Evolutionary conservation across 2,797 vertebrate species (phyloP).

Genomic region (Oryzias dopingdopingensis): DNA sequence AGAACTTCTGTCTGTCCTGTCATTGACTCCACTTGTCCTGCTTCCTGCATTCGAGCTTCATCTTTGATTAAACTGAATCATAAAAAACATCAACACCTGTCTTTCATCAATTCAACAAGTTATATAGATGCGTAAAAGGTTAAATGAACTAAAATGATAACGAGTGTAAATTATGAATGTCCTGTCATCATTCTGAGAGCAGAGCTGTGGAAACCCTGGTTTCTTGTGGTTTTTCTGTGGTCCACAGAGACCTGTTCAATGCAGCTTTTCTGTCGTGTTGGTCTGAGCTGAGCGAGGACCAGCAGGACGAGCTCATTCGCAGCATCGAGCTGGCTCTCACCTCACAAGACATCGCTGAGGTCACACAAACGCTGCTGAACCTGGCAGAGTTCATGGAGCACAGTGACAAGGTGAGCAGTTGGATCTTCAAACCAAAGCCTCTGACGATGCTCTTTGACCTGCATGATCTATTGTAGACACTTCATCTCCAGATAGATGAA

Average conservation of each 20-base stretch:
- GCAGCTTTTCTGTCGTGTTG: constrained; percentile 98
- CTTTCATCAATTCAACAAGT: too few relatives aligned
- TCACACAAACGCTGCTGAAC: constrained; percentile 97
- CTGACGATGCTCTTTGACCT: too few relatives aligned
- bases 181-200: background rate
- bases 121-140: too few relatives aligned
- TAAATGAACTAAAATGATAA: too few relatives aligned
- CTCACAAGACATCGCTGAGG: constrained; percentile 97
- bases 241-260: constrained; percentile 92
- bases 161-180: background rate
- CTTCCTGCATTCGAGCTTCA: too few relatives aligned
- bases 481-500: too few relatives aligned
- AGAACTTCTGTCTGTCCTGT: background rate
- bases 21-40: too few relatives aligned
- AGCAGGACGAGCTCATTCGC: constrained; percentile 97
- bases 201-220: background rate
- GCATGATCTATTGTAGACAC: too few relatives aligned
- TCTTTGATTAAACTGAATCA: too few relatives aligned
- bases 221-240: background rate
- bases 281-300: constrained; percentile 97
- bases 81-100: too few relatives aligned
- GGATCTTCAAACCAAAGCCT: too few relatives aligned
- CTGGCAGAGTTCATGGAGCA: constrained; percentile 99
- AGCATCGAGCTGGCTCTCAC: constrained; percentile 96
- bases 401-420: constrained; percentile 90